Percentiles rank a stretch among this genome's conserved stretches.
Conservation (phyloP, 2,113 vertebrate genomes). For the Cryptotis parvus region DNA sequence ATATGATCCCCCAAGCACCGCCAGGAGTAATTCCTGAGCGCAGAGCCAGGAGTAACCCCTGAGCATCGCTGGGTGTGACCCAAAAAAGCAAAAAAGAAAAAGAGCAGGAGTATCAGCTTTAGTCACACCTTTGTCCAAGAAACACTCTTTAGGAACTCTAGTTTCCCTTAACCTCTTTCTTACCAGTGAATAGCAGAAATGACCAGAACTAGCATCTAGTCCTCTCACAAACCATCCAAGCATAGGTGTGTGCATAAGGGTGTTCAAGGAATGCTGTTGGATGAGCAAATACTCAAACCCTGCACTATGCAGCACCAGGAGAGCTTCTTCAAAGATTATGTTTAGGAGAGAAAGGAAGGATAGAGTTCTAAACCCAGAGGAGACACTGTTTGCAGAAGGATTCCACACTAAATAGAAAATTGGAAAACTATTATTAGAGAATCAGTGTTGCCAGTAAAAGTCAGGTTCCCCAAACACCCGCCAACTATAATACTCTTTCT, state of each 20-base stretch:
- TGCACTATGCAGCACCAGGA: too few relatives aligned
- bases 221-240: too few relatives aligned
- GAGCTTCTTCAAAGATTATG: not conserved
- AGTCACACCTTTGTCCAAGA: not conserved
- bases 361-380: not conserved
- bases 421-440: not conserved
- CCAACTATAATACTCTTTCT: not conserved
- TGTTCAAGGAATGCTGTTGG: not conserved
- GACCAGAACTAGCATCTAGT: rapidly evolving
- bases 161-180: not conserved
- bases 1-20: too few relatives aligned
- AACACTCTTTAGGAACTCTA: not conserved
- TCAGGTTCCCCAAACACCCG: not conserved
- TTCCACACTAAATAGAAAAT: not conserved
- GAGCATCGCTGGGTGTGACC: too few relatives aligned
- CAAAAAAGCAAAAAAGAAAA: too few relatives aligned
- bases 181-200: not conserved
- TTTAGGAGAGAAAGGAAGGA: not conserved
- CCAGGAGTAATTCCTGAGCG: too few relatives aligned
- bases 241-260: not conserved
- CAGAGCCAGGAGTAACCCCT: too few relatives aligned
- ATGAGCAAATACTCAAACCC: not conserved
- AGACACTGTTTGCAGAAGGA: not conserved
- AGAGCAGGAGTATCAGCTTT: not conserved
- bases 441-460: not conserved